Conservation (phyloP, 2,888 invertebrate species). For the Pteria penguin region DNA sequence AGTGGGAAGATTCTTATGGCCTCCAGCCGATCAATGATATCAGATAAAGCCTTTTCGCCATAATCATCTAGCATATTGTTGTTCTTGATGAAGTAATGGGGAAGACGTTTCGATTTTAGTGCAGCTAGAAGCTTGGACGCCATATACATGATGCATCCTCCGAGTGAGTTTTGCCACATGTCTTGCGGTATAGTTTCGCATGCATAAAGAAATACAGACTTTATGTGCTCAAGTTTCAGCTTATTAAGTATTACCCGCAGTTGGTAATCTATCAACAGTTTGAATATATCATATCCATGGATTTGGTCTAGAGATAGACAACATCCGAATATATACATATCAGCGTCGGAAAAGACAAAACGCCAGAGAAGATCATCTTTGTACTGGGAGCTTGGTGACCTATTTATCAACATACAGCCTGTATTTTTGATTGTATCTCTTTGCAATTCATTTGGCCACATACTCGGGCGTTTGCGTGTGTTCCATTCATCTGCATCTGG, state of each 20-base stretch:
- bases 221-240: slow-evolving; percentile 13
- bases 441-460: slow-evolving; percentile 45
- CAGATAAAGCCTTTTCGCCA: slow-evolving; percentile 12
- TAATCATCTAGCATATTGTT: slow-evolving; percentile 50
- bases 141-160: slow-evolving; percentile 44
- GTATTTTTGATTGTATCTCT: slow-evolving; percentile 26
- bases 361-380: slow-evolving; percentile 19
- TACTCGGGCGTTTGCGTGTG: slow-evolving; percentile 34
- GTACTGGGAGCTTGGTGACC: slow-evolving; percentile 22
- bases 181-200: slow-evolving; percentile 47
- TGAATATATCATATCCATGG: slow-evolving; percentile 43
- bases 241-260: neutral
- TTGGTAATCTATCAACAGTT: slow-evolving; percentile 25
- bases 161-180: slow-evolving; percentile 36
- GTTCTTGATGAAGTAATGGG: slow-evolving; percentile 48
- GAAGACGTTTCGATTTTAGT: slow-evolving; percentile 20
- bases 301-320: slow-evolving; percentile 35
- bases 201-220: slow-evolving; percentile 43
- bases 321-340: slow-evolving; percentile 5
- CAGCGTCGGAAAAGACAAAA: slow-evolving; percentile 28
- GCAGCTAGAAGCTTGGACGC: slow-evolving; percentile 30
- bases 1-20: slow-evolving; percentile 23
- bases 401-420: slow-evolving; percentile 39
- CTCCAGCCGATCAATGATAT: slow-evolving; percentile 22
- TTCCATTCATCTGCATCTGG: slow-evolving; percentile 42